These are phyloP conservation scores for Sycophila texana DNA, from an alignment of 2,888 invertebrate genomes.

Conservation along the genomic window DNA sequence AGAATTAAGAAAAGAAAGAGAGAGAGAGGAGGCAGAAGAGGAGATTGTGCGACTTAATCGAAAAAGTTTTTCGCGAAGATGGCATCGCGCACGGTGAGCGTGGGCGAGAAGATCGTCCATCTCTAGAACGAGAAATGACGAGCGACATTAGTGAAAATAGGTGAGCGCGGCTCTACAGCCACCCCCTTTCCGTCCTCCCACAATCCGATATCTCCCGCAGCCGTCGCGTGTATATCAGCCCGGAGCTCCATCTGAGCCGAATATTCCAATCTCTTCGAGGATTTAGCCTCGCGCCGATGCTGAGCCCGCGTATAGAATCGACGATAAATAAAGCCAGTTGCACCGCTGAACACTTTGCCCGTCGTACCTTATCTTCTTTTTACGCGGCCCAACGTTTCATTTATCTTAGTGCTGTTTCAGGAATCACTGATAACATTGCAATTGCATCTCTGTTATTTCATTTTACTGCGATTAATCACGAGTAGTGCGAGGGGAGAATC, in stretches of 20 bases:
- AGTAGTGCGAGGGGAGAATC: no score
- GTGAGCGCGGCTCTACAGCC: neutral
- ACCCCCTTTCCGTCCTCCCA: neutral
- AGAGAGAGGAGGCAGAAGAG: neutral
- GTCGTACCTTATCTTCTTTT: no score
- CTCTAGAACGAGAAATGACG: neutral
- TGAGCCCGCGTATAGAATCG: no score
- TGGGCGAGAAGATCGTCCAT: conserved; percentile 24
- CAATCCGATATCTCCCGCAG: conserved; percentile 1
- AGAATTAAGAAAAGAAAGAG: neutral
- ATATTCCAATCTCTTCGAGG: conserved; percentile 42
- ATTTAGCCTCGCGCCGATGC: conserved; percentile 30
- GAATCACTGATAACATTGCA: no score
- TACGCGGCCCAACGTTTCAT: no score
- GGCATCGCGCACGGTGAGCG: conserved; percentile 41
- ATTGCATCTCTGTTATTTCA: no score
- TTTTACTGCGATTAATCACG: no score
- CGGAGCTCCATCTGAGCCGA: conserved; percentile 8
- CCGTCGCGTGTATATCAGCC: neutral
- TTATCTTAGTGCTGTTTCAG: no score
- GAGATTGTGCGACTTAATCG: conserved; percentile 52
- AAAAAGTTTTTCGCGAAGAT: conserved; percentile 55
- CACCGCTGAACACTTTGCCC: no score
- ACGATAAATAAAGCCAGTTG: no score
- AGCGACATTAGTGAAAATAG: conserved; percentile 22